Conservation (phyloP, 1,140 invertebrate species). For the Babylonia areolata region DNA sequence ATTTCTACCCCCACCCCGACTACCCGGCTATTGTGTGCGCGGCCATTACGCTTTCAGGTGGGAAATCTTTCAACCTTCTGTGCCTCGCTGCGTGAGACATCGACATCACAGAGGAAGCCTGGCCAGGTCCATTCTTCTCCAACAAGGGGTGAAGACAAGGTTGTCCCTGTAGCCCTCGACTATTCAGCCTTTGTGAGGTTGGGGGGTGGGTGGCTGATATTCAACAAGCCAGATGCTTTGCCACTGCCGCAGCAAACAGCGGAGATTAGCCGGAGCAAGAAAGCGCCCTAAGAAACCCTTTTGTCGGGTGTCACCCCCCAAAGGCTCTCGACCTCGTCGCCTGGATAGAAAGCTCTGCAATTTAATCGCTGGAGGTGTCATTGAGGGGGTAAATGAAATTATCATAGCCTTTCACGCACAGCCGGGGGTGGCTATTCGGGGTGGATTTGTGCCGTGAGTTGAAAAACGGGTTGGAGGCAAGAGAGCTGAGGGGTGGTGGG, state of each 20-base stretch:
- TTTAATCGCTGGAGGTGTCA: conserved; percentile 6
- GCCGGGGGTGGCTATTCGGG: neutral
- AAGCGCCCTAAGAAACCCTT: neutral
- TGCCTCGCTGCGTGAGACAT: neutral
- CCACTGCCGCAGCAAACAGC: conserved; percentile 2
- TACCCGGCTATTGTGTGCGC: too few relatives aligned
- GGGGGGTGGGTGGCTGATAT: neutral
- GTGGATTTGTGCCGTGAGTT: neutral
- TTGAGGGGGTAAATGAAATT: conserved; percentile 35
- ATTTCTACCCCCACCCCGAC: too few relatives aligned
- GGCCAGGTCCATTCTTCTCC: neutral
- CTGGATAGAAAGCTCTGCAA: neutral
- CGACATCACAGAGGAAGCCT: neutral
- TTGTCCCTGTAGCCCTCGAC: neutral
- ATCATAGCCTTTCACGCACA: conserved; percentile 27
- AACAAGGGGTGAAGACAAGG: conserved; percentile 18
- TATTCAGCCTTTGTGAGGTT: neutral
- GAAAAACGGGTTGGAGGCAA: neutral
- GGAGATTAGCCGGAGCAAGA: conserved; percentile 17
- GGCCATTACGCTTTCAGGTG: conserved; percentile 20
- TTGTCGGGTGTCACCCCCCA: conserved; percentile 31
- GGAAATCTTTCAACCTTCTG: neutral
- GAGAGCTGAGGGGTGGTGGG: neutral
- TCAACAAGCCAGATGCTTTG: conserved; percentile 25
- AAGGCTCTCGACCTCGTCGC: conserved; percentile 14